These are phyloP conservation scores for Hymenochirus boettgeri DNA, from an alignment of 2,113 vertebrate species.

Conservation along the genomic window DNA sequence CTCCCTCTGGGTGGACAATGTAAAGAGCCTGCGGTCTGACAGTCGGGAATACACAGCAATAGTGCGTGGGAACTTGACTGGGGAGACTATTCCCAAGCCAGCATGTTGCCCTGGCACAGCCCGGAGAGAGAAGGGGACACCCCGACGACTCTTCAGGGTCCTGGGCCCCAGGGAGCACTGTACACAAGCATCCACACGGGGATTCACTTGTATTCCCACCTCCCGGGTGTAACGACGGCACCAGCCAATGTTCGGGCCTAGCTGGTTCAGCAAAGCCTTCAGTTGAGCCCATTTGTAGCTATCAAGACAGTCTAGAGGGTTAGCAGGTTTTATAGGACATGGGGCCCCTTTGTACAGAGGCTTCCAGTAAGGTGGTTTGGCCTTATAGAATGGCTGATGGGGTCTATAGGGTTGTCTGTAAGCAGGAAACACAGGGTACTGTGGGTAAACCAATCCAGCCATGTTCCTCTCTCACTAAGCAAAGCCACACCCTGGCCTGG, in stretches of 20 bases:
- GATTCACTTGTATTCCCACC: constrained; percentile 72
- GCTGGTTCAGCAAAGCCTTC: constrained; percentile 71
- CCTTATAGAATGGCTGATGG: constrained; percentile 18
- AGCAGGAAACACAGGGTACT: not conserved
- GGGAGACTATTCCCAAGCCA: constrained; percentile 24
- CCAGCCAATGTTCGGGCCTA: constrained; percentile 45
- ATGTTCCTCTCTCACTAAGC: not conserved
- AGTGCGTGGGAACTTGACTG: constrained; percentile 59
- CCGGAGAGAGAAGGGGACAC: not conserved
- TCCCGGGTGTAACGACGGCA: constrained; percentile 59
- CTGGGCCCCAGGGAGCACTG: constrained; percentile 73
- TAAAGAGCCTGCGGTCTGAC: constrained; percentile 59
- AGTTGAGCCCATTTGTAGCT: constrained; percentile 66
- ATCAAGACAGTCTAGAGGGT: constrained; percentile 69
- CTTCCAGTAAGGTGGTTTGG: constrained; percentile 52
- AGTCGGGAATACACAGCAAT: constrained; percentile 68
- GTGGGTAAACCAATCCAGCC: not conserved
- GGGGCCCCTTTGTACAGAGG: constrained; percentile 50
- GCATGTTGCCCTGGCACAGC: constrained; percentile 10
- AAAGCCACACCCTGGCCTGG: not conserved
- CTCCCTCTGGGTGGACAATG: constrained; percentile 24
- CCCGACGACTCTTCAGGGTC: constrained; percentile 53
- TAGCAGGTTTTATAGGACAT: constrained; percentile 46
- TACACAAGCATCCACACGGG: constrained; percentile 59
- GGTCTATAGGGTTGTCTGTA: constrained; percentile 10